These are phyloP conservation scores for Tolmerus cingulatus DNA, from an alignment of 2,888 invertebrate species.

Conservation along the genomic window DNA sequence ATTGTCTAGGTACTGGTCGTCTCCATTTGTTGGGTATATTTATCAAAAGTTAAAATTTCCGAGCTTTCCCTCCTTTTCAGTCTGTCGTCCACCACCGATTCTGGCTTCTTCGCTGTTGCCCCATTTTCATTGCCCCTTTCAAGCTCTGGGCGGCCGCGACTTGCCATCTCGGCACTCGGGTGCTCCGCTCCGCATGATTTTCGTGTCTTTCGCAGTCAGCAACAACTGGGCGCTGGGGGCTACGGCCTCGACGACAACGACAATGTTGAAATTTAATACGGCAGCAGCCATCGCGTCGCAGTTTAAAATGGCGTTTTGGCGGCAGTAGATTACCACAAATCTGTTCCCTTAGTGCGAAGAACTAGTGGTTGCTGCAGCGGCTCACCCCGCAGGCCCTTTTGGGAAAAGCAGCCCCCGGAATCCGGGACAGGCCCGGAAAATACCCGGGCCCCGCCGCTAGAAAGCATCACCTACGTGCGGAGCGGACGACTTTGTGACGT, in stretches of 20 bases:
- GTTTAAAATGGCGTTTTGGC: conserved; percentile 21
- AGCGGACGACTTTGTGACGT: background rate
- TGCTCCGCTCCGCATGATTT: background rate
- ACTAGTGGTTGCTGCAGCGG: background rate
- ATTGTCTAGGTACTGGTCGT: background rate
- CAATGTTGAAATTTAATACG: conserved; percentile 11
- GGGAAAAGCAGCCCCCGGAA: background rate
- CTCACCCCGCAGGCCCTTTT: background rate
- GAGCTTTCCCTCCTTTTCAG: background rate
- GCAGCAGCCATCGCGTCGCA: background rate
- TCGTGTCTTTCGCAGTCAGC: conserved; percentile 2
- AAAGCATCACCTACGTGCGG: background rate
- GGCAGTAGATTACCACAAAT: background rate
- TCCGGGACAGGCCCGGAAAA: background rate
- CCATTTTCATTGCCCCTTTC: conserved; percentile 15
- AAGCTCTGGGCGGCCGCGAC: background rate
- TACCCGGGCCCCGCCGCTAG: background rate
- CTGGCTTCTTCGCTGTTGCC: background rate
- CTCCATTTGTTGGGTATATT: background rate
- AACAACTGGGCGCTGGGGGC: conserved; percentile 16
- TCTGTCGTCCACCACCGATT: background rate
- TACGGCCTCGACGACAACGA: background rate
- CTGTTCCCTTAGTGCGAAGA: background rate
- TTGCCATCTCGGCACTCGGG: background rate
- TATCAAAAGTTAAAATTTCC: background rate